phyloP scores from a whole-genome alignment of 2,113 vertebrate genomes.

The Osmerus eperlanus region DNA sequence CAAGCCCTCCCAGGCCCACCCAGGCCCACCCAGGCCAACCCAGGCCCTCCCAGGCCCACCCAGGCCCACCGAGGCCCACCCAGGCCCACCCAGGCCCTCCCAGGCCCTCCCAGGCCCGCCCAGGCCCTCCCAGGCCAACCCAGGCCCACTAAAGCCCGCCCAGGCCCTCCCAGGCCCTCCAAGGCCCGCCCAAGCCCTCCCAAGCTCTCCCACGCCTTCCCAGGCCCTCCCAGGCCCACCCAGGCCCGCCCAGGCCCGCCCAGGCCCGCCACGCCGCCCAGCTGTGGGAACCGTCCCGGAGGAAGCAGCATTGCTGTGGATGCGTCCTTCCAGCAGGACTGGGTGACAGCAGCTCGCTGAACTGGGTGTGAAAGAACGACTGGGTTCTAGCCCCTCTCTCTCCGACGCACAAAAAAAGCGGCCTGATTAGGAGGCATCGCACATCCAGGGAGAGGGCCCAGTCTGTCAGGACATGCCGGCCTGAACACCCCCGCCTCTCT shows the following conservation, averaged over 20 bases:
- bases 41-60: conserved; percentile 31
- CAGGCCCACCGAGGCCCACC: no score
- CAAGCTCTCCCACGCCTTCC: no score
- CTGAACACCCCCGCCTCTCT: conserved; percentile 37
- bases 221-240: no score
- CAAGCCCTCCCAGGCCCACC: no score
- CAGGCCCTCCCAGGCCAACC: no score
- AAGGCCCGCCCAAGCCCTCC: no score
- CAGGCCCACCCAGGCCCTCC: no score
- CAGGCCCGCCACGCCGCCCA: conserved; percentile 48
- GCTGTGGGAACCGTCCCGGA: background rate
- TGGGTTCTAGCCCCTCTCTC: conserved; percentile 44
- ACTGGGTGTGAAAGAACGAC: conserved; percentile 44
- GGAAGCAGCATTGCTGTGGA: no score
- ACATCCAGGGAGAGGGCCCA: conserved; percentile 34
- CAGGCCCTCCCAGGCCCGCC: no score
- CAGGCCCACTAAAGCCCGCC: no score
- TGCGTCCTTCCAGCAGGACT: background rate
- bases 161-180: no score
- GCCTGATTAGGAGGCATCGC: conserved; percentile 50
- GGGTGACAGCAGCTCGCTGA: conserved; percentile 11
- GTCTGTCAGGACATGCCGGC: conserved; percentile 51
- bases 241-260: conserved; percentile 13
- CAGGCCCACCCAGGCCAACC: conserved; percentile 7
- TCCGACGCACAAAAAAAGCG: conserved; percentile 38